These are phyloP conservation scores for Latheticus oryzae DNA, from an alignment of 2,888 invertebrate species.

Conservation along the genomic window DNA sequence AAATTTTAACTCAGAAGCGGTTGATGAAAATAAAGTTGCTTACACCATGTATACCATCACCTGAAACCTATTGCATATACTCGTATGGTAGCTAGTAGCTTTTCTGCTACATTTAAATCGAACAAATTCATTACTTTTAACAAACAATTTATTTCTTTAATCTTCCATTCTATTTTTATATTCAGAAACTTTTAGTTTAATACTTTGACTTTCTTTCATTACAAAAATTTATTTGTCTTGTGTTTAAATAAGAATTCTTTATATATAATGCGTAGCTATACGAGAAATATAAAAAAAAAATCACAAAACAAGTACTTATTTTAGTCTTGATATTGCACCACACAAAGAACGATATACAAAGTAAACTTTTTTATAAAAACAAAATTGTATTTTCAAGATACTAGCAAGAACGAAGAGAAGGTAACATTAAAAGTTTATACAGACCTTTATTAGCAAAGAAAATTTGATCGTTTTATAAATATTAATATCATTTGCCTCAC, in stretches of 20 bases:
- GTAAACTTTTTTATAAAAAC: slow-evolving; percentile 30
- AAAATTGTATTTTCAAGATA: slow-evolving; percentile 31
- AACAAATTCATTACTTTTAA: slow-evolving; percentile 35
- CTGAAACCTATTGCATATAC: slow-evolving; percentile 28
- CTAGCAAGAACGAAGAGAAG: slow-evolving; percentile 12
- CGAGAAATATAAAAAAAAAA: slow-evolving; percentile 23
- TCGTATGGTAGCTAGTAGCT: slow-evolving; percentile 6
- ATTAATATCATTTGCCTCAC: slow-evolving; percentile 24
- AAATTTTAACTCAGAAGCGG: too few relatives aligned
- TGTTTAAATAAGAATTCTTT: slow-evolving; percentile 7
- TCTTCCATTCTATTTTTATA: too few relatives aligned
- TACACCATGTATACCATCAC: slow-evolving; percentile 31
- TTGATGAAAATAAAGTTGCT: too few relatives aligned
- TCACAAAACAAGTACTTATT: slow-evolving; percentile 25
- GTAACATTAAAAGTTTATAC: slow-evolving; percentile 36
- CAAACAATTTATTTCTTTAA: slow-evolving; percentile 23
- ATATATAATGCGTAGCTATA: slow-evolving; percentile 24
- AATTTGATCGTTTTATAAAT: slow-evolving; percentile 34
- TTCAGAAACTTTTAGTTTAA: too few relatives aligned
- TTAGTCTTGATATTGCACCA: slow-evolving; percentile 26
- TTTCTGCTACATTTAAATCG: slow-evolving; percentile 33
- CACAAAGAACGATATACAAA: slow-evolving; percentile 30
- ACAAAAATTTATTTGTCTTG: slow-evolving; percentile 16
- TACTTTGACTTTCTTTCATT: slow-evolving; percentile 12
- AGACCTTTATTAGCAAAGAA: slow-evolving; percentile 30